These are phyloP conservation scores for Remorina albescens DNA, from an alignment of 2,797 vertebrate species.

Conservation along the genomic window DNA sequence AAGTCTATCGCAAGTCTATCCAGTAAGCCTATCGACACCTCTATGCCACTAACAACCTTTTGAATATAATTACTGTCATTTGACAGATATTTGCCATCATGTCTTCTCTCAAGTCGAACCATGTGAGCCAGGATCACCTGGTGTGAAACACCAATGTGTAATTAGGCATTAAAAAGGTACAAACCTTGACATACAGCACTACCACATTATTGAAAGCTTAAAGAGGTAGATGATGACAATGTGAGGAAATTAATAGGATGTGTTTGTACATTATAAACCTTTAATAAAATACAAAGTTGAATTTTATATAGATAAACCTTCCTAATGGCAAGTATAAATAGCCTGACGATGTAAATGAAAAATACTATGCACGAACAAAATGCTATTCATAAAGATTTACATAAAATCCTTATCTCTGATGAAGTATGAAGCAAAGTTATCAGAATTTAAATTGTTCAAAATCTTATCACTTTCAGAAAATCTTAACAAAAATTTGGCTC, in stretches of 20 bases:
- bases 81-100: background rate
- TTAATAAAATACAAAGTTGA: slow-evolving; percentile 42
- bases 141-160: background rate
- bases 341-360: slow-evolving; percentile 27
- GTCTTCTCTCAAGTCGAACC: background rate
- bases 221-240: background rate
- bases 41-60: background rate
- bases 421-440: slow-evolving; percentile 23
- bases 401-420: slow-evolving; percentile 10
- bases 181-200: background rate
- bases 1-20: too few relatives aligned
- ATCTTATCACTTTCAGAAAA: slow-evolving; percentile 4
- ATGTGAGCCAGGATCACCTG: background rate
- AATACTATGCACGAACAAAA: slow-evolving; percentile 24
- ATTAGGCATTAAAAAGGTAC: background rate
- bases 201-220: background rate
- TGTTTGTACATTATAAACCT: slow-evolving; percentile 12
- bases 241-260: background rate
- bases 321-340: slow-evolving; percentile 24
- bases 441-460: slow-evolving; percentile 13
- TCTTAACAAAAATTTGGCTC: background rate
- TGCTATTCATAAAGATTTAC: slow-evolving; percentile 48
- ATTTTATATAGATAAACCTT: slow-evolving; percentile 13
- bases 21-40: too few relatives aligned
- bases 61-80: background rate